phyloP scores from a whole-genome alignment of 2,797 vertebrate genomes.

The Scolopax bukidnonensis region DNA sequence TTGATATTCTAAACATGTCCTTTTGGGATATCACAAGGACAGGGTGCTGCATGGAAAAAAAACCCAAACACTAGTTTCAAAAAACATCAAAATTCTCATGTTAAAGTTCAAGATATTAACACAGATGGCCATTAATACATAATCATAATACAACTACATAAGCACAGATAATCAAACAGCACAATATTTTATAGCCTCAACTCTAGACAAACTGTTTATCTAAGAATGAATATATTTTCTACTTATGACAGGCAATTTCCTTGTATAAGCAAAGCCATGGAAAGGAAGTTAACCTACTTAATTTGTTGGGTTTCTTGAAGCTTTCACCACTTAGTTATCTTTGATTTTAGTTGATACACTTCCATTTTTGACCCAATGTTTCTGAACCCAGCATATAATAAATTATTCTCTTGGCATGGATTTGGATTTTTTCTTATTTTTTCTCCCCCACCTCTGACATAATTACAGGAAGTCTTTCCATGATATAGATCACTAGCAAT shows the following conservation, averaged over 20 bases:
- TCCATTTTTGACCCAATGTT: neutral
- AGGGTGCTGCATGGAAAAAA: neutral
- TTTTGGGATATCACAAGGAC: neutral
- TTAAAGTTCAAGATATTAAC: neutral
- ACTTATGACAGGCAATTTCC: neutral
- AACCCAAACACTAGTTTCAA: neutral
- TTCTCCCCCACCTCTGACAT: neutral
- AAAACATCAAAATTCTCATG: neutral
- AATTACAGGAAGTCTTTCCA: neutral
- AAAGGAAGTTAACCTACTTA: neutral
- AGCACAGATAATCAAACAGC: neutral
- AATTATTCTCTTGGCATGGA: rapidly evolving
- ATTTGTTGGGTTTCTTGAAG: too few species aligned
- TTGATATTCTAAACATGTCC: neutral
- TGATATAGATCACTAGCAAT: neutral
- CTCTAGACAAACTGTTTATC: neutral
- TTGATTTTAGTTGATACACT: neutral
- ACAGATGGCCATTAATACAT: neutral
- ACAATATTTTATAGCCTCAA: neutral
- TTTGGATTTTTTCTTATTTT: neutral
- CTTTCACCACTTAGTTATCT: neutral
- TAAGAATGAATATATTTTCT: neutral
- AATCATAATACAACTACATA: neutral
- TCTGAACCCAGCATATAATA: neutral
- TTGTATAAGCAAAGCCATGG: neutral